These are phyloP conservation scores for Crepidodera aurea DNA, from an alignment of 2,888 invertebrate genomes.

Conservation along the genomic window DNA sequence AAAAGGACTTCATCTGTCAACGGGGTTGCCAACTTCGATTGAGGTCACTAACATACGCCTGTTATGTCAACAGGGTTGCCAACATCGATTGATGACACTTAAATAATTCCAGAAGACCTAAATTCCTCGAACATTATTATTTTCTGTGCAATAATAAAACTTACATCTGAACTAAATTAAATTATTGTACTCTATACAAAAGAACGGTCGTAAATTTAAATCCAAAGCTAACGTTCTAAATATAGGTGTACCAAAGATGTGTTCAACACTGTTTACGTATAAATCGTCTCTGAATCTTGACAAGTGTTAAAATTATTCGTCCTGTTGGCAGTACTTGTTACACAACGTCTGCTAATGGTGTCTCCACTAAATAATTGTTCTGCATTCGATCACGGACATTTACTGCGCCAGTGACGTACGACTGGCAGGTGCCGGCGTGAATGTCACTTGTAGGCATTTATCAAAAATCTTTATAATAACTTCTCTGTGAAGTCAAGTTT, in stretches of 20 bases:
- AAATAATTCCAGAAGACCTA: too few relatives aligned
- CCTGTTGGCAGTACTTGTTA: slow-evolving; percentile 46
- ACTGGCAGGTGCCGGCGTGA: slow-evolving; percentile 47
- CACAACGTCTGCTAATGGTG: slow-evolving; percentile 46
- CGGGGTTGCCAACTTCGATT: too few relatives aligned
- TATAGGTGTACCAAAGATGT: slow-evolving; percentile 19
- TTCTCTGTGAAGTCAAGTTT: neutral
- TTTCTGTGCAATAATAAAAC: too few relatives aligned
- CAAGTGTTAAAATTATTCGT: slow-evolving; percentile 52
- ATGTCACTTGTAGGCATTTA: slow-evolving; percentile 36
- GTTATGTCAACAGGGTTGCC: too few relatives aligned
- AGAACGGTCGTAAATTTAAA: neutral
- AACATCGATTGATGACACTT: too few relatives aligned
- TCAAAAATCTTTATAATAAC: slow-evolving; percentile 10
- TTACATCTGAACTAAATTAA: too few relatives aligned
- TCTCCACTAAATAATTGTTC: slow-evolving; percentile 47
- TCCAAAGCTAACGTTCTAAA: slow-evolving; percentile 19
- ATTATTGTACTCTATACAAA: neutral
- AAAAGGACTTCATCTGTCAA: too few relatives aligned
- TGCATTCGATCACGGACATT: slow-evolving; percentile 42
- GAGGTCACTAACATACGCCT: too few relatives aligned
- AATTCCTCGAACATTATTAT: too few relatives aligned
- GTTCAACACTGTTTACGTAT: slow-evolving; percentile 40
- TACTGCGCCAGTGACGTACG: slow-evolving; percentile 47
- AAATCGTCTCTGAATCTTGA: slow-evolving; percentile 49